Evolutionary conservation across 1,140 invertebrate genomes (phyloP).

Genomic region (Holcopasites calliopsidis): DNA sequence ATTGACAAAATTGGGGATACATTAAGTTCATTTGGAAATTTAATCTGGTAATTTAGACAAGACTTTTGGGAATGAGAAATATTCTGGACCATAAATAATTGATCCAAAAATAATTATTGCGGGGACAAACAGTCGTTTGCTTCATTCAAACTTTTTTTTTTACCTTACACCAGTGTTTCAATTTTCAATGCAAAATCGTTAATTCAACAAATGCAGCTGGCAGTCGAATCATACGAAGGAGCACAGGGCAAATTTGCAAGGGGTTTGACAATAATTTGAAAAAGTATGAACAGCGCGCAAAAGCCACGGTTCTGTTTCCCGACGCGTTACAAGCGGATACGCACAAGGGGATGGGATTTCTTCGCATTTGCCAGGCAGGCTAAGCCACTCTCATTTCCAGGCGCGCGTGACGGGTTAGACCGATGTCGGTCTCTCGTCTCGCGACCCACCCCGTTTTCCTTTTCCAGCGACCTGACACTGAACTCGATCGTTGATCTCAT

Average conservation of each 20-base stretch:
- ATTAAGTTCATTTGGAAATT: no score
- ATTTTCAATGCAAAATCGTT: not conserved
- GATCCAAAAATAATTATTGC: no score
- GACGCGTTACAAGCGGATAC: not conserved
- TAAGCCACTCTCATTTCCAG: constrained; percentile 38
- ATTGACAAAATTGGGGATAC: no score
- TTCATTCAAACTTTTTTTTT: no score
- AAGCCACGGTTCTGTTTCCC: not conserved
- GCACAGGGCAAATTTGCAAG: not conserved
- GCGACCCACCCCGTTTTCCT: constrained; percentile 35
- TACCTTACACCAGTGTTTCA: no score
- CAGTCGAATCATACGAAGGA: not conserved
- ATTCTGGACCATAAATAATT: no score
- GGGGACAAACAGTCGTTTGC: no score
- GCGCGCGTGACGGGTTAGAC: constrained; percentile 43
- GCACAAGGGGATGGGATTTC: constrained; percentile 26
- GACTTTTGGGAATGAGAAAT: no score
- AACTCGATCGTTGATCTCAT: constrained; percentile 51
- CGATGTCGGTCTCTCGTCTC: constrained; percentile 31
- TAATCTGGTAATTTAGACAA: no score
- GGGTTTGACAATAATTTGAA: not conserved
- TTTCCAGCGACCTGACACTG: constrained; percentile 48
- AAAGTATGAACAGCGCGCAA: not conserved
- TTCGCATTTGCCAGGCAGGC: constrained; percentile 5
- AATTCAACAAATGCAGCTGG: not conserved